A percentile compares a stretch with the other conserved stretches of the same genome.
phyloP scores from a whole-genome alignment of 2,113 vertebrate species.

The Eurypyga helias region DNA sequence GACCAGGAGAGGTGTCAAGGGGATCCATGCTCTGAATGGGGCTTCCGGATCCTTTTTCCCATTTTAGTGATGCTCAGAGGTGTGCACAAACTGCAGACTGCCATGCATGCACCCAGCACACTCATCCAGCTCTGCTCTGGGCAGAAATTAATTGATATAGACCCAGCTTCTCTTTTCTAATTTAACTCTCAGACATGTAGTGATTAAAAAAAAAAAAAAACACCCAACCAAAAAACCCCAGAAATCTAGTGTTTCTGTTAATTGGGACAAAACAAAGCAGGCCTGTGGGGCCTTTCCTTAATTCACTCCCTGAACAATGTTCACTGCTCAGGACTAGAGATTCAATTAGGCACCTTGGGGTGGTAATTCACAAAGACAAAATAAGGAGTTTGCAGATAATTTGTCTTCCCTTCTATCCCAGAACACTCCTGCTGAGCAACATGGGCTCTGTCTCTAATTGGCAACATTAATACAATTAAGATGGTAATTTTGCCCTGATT shows the following conservation, averaged over 20 bases:
- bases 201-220: not conserved
- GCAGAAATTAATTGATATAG: not conserved
- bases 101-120: rapidly evolving
- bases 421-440: slow-evolving; percentile 36
- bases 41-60: not conserved
- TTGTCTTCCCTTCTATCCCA: slow-evolving; percentile 55
- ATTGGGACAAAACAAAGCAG: slow-evolving; percentile 47
- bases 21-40: rapidly evolving
- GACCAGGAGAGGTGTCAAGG: not conserved
- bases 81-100: not conserved
- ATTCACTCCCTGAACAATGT: slow-evolving; percentile 49
- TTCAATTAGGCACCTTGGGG: slow-evolving; percentile 58
- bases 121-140: not conserved
- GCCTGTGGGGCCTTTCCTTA: slow-evolving; percentile 45
- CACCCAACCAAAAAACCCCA: too few relatives aligned
- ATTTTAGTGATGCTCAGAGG: not conserved
- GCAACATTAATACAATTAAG: slow-evolving; percentile 63
- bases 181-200: not conserved
- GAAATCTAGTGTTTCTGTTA: not conserved
- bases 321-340: slow-evolving; percentile 45
- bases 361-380: slow-evolving; percentile 59
- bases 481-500: slow-evolving; percentile 54
- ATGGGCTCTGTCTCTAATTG: slow-evolving; percentile 30
- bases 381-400: slow-evolving; percentile 41
- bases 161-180: not conserved